Percentiles rank a stretch among this genome's conserved stretches.
Evolutionary conservation across 2,888 invertebrate species (phyloP).

Genomic region (Cephus pulcher): DNA sequence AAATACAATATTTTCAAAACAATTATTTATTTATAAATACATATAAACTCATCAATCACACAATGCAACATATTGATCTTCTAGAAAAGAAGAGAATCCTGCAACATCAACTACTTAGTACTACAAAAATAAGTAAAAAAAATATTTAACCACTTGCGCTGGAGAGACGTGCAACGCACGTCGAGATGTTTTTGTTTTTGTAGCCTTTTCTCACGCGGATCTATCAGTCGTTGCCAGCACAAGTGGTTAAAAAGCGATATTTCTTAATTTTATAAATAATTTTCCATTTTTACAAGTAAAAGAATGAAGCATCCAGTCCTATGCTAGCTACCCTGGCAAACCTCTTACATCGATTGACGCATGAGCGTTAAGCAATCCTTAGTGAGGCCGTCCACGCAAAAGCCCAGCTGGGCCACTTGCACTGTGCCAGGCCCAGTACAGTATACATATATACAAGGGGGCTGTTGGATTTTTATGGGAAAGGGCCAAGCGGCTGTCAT

Average conservation of each 20-base stretch:
- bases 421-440: conserved; percentile 3
- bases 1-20: background rate
- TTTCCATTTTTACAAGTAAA: background rate
- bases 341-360: conserved; percentile 36
- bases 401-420: conserved; percentile 2
- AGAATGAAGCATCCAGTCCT: background rate
- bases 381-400: background rate
- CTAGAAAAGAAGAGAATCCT: background rate
- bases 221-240: no score
- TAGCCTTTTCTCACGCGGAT: no score
- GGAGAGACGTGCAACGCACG: no score
- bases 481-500: conserved; percentile 7
- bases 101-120: background rate
- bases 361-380: conserved; percentile 20
- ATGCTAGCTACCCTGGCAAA: background rate
- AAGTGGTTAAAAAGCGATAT: background rate
- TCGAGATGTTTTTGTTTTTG: no score
- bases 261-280: background rate
- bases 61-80: background rate
- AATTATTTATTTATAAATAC: background rate
- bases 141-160: background rate
- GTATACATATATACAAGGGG: conserved; percentile 3
- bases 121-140: background rate
- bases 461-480: conserved; percentile 17
- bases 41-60: background rate